Conservation (phyloP, 2,888 invertebrate genomes). For the Perizoma flavofasciatum region DNA sequence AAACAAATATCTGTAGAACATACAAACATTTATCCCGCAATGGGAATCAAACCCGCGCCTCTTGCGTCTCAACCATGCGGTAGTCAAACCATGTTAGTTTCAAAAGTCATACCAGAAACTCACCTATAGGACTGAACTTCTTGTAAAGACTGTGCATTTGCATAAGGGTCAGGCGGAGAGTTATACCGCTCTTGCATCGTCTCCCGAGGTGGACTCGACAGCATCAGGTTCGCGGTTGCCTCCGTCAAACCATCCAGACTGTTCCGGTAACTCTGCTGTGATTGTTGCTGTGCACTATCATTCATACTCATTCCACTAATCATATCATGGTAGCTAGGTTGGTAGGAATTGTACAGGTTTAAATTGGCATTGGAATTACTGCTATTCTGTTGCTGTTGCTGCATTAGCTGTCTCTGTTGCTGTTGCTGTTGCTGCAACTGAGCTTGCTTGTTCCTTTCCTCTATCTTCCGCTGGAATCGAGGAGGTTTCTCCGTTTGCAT, state of each 20-base stretch:
- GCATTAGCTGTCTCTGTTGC: constrained; percentile 49
- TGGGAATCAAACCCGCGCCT: too few species aligned
- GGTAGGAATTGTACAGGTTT: constrained; percentile 52
- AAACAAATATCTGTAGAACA: too few species aligned
- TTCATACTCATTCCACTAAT: constrained; percentile 58
- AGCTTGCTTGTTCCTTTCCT: constrained; percentile 76
- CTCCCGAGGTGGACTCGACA: constrained; percentile 28
- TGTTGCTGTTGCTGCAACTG: constrained; percentile 57
- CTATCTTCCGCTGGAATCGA: constrained; percentile 84
- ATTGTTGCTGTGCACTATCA: constrained; percentile 57
- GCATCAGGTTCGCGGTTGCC: constrained; percentile 34
- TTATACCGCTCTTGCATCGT: constrained; percentile 26
- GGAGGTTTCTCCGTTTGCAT: constrained; percentile 83
- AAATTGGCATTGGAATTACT: constrained; percentile 45
- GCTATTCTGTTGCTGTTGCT: constrained; percentile 43
- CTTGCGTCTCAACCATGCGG: too few species aligned
- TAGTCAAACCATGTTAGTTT: too few species aligned
- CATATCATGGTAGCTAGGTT: constrained; percentile 62
- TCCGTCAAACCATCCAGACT: constrained; percentile 38
- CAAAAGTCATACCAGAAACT: constrained; percentile 4
- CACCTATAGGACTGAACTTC: constrained; percentile 27
- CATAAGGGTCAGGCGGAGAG: constrained; percentile 30
- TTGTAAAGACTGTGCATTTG: constrained; percentile 23
- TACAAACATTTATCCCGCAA: too few species aligned
- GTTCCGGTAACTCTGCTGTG: constrained; percentile 42